A percentile compares a stretch with the other conserved stretches of the same genome.
These are phyloP conservation scores for Tachina fera DNA, from an alignment of 2,888 invertebrate genomes.

Conservation along the genomic window DNA sequence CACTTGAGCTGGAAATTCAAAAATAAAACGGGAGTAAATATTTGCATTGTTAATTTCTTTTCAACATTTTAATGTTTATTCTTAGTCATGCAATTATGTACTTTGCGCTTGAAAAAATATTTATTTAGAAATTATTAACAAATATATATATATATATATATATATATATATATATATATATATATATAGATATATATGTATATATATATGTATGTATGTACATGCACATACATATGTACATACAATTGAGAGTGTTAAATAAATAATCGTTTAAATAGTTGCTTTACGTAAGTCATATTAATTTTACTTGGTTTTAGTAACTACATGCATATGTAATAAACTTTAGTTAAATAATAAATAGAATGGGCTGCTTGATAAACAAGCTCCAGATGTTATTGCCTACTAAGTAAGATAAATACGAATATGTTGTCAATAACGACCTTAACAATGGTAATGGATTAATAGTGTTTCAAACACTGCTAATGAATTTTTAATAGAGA, in stretches of 20 bases:
- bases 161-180: not conserved
- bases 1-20: not conserved
- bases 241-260: conserved; percentile 28
- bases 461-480: conserved; percentile 33
- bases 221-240: not conserved
- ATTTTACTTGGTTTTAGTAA: not conserved
- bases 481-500: conserved; percentile 38
- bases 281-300: not conserved
- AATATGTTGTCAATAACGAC: conserved; percentile 41
- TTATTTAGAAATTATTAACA: too few relatives aligned
- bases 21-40: not conserved
- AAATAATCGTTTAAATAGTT: conserved; percentile 37
- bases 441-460: conserved; percentile 54
- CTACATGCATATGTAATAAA: not conserved
- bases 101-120: too few relatives aligned
- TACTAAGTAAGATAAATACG: conserved; percentile 18
- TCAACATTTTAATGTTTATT: not conserved
- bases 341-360: conserved; percentile 34
- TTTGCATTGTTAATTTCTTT: not conserved
- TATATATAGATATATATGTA: not conserved
- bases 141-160: not conserved
- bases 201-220: not conserved
- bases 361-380: conserved; percentile 33
- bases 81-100: not conserved
- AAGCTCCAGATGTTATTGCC: not conserved